Conservation (phyloP, 2,888 invertebrate genomes). For the Nymphalis c-album region DNA sequence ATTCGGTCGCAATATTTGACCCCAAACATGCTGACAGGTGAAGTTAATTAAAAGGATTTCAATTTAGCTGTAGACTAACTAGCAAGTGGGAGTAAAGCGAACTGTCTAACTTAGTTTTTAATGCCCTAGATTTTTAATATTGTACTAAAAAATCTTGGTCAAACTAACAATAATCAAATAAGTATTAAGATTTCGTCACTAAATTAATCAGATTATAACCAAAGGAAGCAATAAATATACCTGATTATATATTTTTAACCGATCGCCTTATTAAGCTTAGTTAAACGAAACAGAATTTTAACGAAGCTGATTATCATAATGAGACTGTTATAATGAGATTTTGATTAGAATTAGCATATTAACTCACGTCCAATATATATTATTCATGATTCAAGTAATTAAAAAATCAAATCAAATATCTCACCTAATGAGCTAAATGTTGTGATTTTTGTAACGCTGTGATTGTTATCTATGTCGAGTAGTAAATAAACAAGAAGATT, state of each 20-base stretch:
- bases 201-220: not conserved
- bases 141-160: no score
- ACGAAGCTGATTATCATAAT: constrained; percentile 30
- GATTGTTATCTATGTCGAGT: constrained; percentile 1
- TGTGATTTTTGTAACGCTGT: not conserved
- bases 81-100: no score
- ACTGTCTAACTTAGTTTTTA: no score
- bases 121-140: no score
- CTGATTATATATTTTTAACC: not conserved
- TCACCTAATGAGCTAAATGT: constrained; percentile 2
- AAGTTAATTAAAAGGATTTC: no score
- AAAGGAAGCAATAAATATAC: not conserved
- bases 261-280: constrained; percentile 5
- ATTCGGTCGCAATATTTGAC: no score
- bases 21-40: no score
- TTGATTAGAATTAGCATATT: constrained; percentile 27
- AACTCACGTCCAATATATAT: constrained; percentile 9
- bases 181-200: not conserved
- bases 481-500: no score
- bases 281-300: constrained; percentile 19
- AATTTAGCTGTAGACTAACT: no score
- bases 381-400: constrained; percentile 13
- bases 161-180: no score
- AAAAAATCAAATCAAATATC: constrained; percentile 6
- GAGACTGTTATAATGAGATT: constrained; percentile 24